A percentile compares a stretch with the other conserved stretches of the same genome.
phyloP scores from a whole-genome alignment of 2,888 invertebrate species.

The Spisula solida region DNA sequence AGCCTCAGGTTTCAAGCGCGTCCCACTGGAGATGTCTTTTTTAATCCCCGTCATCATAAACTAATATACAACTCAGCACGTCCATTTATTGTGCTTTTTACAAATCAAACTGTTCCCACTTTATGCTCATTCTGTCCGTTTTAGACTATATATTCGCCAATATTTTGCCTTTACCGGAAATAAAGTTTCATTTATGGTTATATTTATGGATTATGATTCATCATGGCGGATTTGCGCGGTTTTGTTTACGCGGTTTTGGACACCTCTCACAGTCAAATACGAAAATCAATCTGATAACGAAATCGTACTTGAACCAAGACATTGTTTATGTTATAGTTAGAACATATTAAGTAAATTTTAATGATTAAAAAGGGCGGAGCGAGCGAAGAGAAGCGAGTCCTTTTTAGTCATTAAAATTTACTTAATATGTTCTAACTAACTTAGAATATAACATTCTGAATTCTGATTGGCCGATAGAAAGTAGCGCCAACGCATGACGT shows the following conservation, averaged over 20 bases:
- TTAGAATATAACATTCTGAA: no score
- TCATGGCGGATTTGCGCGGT: not conserved
- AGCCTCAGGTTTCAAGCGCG: not conserved
- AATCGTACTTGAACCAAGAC: not conserved
- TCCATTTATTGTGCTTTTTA: constrained; percentile 4
- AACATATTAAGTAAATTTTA: no score
- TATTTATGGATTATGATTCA: constrained; percentile 10
- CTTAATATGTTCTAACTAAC: no score
- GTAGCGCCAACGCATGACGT: no score
- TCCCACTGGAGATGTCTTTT: not conserved
- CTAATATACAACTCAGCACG: not conserved
- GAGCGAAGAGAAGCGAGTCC: no score
- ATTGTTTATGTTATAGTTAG: no score
- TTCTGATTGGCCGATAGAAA: no score
- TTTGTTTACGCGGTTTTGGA: constrained; percentile 8
- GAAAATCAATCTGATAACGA: not conserved
- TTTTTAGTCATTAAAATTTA: no score
- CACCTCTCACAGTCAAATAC: not conserved
- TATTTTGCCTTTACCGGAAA: constrained; percentile 16
- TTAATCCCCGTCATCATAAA: constrained; percentile 10
- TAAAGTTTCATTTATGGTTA: constrained; percentile 5
- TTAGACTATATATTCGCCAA: constrained; percentile 1
- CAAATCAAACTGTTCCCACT: not conserved
- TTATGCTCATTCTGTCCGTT: not conserved
- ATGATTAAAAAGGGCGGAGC: no score